These are phyloP conservation scores for Dreissena rostriformis DNA, from an alignment of 1,140 invertebrate species.

Conservation along the genomic window DNA sequence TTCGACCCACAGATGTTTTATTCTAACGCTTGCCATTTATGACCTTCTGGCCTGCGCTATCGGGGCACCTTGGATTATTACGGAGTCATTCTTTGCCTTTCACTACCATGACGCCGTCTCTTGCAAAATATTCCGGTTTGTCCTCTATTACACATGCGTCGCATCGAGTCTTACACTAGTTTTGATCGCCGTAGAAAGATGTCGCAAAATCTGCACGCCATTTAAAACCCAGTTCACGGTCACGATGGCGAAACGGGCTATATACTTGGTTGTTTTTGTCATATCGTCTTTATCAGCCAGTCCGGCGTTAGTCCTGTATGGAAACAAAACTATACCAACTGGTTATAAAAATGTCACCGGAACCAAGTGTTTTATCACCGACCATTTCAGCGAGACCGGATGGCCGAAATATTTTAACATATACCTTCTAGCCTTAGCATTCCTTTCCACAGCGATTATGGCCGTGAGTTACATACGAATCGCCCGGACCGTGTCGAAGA, in stretches of 20 bases:
- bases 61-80: slow-evolving; percentile 36
- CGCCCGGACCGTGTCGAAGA: slow-evolving; percentile 42
- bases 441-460: slow-evolving; percentile 39
- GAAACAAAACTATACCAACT: slow-evolving; percentile 18
- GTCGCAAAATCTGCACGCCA: slow-evolving; percentile 67
- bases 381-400: slow-evolving; percentile 5
- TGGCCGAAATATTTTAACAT: slow-evolving; percentile 47
- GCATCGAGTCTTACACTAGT: slow-evolving; percentile 69
- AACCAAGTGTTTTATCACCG: slow-evolving; percentile 39
- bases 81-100: slow-evolving; percentile 40
- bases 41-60: slow-evolving; percentile 67
- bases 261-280: slow-evolving; percentile 20
- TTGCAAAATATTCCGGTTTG: slow-evolving; percentile 70
- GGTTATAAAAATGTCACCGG: slow-evolving; percentile 4
- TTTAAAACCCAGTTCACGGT: slow-evolving; percentile 65
- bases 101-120: slow-evolving; percentile 46
- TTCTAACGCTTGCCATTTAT: slow-evolving; percentile 64
- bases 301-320: slow-evolving; percentile 43
- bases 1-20: slow-evolving; percentile 63
- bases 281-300: slow-evolving; percentile 26
- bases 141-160: slow-evolving; percentile 62
- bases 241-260: slow-evolving; percentile 30
- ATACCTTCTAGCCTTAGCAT: slow-evolving; percentile 36
- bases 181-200: slow-evolving; percentile 69
- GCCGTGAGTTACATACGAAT: slow-evolving; percentile 35